Conservation (phyloP, 2,888 invertebrate species). For the Vandiemenella viatica region DNA sequence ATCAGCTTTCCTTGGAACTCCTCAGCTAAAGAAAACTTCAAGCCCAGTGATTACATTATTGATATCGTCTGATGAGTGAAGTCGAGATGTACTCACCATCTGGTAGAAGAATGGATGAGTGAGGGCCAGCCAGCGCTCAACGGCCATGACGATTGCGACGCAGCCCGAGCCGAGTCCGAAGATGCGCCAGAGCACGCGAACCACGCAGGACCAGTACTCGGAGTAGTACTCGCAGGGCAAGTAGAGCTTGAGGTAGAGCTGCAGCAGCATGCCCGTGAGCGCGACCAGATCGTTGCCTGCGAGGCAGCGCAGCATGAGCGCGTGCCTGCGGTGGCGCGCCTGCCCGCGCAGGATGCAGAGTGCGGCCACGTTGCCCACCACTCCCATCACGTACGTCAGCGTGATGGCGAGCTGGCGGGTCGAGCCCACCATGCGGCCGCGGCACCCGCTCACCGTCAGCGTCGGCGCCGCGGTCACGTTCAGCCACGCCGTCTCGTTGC, state of each 20-base stretch:
- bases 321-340: constrained; percentile 32
- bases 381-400: constrained; percentile 47
- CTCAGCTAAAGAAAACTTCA: no score
- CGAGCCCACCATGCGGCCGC: background rate
- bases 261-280: constrained; percentile 58
- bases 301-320: constrained; percentile 61
- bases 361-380: constrained; percentile 61
- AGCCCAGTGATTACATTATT: no score
- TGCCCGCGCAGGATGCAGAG: constrained; percentile 46
- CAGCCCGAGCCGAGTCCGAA: constrained; percentile 79
- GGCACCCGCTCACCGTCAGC: background rate
- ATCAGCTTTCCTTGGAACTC: no score
- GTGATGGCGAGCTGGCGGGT: constrained; percentile 31
- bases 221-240: constrained; percentile 24
- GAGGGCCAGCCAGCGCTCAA: constrained; percentile 72
- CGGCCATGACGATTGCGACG: constrained; percentile 77
- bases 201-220: constrained; percentile 39
- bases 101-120: constrained; percentile 77
- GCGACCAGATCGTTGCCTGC: constrained; percentile 68
- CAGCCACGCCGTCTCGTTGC: background rate
- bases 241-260: constrained; percentile 41
- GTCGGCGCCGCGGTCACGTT: background rate
- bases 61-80: no score
- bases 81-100: constrained; percentile 43
- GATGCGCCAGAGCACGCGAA: constrained; percentile 58